phyloP scores from a whole-genome alignment of 2,113 vertebrate species.

The Ahaetulla prasina region DNA sequence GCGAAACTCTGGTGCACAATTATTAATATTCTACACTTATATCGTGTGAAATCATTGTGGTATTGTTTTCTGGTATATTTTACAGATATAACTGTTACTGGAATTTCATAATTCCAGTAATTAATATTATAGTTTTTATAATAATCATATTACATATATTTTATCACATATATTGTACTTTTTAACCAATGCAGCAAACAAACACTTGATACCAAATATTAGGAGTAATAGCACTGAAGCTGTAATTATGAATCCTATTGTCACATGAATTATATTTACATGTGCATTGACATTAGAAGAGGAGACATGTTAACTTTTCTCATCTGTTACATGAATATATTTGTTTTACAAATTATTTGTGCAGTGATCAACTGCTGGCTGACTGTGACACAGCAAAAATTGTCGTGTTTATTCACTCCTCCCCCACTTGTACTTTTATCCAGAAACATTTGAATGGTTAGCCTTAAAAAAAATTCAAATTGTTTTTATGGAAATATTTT shows the following conservation, averaged over 20 bases:
- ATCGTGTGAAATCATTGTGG: background rate
- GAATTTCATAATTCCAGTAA: background rate
- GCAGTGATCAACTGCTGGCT: background rate
- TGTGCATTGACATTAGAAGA: background rate
- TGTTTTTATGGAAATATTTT: background rate
- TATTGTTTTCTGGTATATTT: background rate
- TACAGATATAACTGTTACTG: background rate
- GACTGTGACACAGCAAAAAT: background rate
- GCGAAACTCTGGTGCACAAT: background rate
- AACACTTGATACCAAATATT: background rate
- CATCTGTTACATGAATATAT: background rate
- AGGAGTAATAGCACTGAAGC: background rate
- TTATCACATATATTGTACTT: background rate
- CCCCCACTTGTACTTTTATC: background rate
- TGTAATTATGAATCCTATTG: background rate
- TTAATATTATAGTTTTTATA: background rate
- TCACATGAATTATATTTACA: background rate
- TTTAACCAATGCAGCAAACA: background rate
- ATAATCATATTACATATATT: background rate
- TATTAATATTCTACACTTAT: background rate
- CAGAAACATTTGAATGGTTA: background rate
- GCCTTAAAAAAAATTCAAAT: background rate
- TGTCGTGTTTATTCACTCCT: background rate
- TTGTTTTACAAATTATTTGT: background rate
- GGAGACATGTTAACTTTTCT: background rate